A percentile compares a stretch with the other conserved stretches of the same genome.
Conservation (phyloP, 2,113 vertebrate genomes). For the Tychaedon coryphoeus region DNA sequence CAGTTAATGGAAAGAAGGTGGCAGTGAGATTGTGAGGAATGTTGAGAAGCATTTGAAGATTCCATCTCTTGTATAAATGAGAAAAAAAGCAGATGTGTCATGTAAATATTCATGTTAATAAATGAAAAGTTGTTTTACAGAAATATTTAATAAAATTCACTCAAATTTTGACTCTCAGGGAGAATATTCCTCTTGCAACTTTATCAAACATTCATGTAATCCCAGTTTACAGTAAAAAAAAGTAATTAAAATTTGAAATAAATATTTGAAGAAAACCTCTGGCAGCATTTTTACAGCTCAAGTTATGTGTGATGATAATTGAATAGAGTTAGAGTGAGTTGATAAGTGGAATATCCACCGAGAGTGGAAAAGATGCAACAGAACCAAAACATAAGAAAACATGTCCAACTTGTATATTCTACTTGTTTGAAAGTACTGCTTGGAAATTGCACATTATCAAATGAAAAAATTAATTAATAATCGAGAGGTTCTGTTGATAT, state of each 20-base stretch:
- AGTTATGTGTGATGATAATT: neutral
- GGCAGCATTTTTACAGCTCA: neutral
- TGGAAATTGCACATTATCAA: fast-evolving
- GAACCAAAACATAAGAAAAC: neutral
- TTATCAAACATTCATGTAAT: neutral
- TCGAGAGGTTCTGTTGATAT: neutral
- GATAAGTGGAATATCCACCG: neutral
- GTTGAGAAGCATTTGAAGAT: neutral
- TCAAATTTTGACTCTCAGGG: neutral
- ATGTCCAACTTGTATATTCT: neutral
- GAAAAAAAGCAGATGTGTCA: neutral
- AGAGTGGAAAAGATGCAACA: neutral
- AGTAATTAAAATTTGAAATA: neutral
- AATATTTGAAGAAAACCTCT: neutral
- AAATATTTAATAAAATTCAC: neutral
- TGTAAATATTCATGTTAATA: neutral
- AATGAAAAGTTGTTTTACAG: neutral
- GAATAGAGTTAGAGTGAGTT: neutral
- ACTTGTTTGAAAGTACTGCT: neutral
- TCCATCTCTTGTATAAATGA: neutral
- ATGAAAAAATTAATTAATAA: neutral
- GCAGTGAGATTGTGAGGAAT: neutral
- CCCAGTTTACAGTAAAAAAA: neutral
- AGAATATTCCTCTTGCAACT: neutral
- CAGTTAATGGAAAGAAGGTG: neutral